phyloP scores from a whole-genome alignment of 2,888 invertebrate genomes.

The Aspidapion aeneum region DNA sequence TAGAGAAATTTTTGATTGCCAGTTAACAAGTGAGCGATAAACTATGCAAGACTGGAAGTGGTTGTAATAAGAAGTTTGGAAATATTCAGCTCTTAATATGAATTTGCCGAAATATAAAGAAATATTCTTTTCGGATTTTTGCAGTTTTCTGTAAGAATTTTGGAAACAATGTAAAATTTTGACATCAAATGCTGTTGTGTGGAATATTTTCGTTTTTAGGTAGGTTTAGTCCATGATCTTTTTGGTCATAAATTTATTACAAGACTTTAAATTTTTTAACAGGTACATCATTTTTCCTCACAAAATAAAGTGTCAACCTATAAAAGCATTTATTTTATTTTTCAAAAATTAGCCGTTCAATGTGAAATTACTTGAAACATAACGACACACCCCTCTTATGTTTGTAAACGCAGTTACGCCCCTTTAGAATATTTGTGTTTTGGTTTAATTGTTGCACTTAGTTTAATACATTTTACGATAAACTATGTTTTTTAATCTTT shows the following conservation, averaged over 20 bases:
- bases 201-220: neutral
- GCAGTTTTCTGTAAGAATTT: neutral
- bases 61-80: neutral
- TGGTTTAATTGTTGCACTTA: too few species aligned
- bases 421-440: neutral
- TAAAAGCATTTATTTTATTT: too few species aligned
- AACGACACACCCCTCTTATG: neutral
- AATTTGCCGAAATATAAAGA: neutral
- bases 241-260: too few species aligned
- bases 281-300: too few species aligned
- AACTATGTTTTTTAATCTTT: too few species aligned
- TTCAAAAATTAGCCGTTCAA: too few species aligned
- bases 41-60: neutral
- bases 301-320: too few species aligned
- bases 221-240: neutral
- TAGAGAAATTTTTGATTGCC: neutral
- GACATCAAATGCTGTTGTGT: neutral
- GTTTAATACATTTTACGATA: too few species aligned
- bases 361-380: too few species aligned
- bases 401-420: neutral
- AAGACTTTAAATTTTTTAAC: too few species aligned
- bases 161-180: neutral
- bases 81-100: neutral
- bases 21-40: neutral
- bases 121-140: too few species aligned